phyloP scores from a whole-genome alignment of 2,797 vertebrate genomes.

The Poeciliopsis infans region DNA sequence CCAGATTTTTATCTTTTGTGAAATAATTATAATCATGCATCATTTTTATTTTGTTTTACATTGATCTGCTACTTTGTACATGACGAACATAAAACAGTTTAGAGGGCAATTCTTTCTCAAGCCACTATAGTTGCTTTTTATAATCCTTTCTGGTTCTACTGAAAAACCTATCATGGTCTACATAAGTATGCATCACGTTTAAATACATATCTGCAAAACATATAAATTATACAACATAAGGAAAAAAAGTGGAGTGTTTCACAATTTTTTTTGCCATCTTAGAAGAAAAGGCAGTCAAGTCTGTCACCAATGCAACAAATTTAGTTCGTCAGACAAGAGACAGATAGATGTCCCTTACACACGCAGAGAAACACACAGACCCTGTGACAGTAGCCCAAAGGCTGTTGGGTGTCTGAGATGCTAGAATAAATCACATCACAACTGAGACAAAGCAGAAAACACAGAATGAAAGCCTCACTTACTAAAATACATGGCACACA shows the following conservation, averaged over 20 bases:
- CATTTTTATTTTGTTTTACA: not conserved
- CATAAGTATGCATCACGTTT: slow-evolving; percentile 3
- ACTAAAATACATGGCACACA: slow-evolving; percentile 34
- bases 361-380: slow-evolving; percentile 25
- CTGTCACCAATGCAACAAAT: slow-evolving; percentile 62
- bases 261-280: slow-evolving; percentile 59
- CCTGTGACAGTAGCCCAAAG: slow-evolving; percentile 57
- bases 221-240: slow-evolving; percentile 14
- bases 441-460: slow-evolving; percentile 60
- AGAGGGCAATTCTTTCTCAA: not conserved
- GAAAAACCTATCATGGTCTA: not conserved
- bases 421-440: slow-evolving; percentile 71
- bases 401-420: slow-evolving; percentile 66
- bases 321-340: slow-evolving; percentile 65
- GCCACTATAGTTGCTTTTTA: not conserved
- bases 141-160: not conserved
- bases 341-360: slow-evolving; percentile 58
- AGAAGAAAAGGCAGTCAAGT: slow-evolving; percentile 58
- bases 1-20: not conserved
- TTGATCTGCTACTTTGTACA: not conserved
- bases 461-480: slow-evolving; percentile 49
- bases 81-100: not conserved
- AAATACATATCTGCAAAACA: slow-evolving; percentile 4
- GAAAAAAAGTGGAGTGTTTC: slow-evolving; percentile 43
- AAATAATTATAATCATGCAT: not conserved